Conservation (phyloP, 2,888 invertebrate species). For the Morinoia aosen region DNA sequence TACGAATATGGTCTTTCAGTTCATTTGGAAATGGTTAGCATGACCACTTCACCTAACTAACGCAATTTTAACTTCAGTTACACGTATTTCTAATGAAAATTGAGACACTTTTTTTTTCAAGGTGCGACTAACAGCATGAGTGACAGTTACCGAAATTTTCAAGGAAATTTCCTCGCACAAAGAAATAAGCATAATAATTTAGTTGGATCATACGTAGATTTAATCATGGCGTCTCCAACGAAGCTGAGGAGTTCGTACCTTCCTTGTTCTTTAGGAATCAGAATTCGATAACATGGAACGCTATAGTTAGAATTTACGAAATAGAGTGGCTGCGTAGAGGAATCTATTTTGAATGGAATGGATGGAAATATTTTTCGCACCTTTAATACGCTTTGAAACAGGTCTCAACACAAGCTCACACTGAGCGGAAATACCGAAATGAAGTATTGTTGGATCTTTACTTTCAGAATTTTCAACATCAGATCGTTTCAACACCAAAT, state of each 20-base stretch:
- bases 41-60: too few species aligned
- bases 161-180: background rate
- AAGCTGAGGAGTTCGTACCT: background rate
- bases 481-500: background rate
- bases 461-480: background rate
- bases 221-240: background rate
- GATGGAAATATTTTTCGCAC: background rate
- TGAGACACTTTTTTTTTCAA: too few species aligned
- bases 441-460: too few species aligned
- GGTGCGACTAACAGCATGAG: too few species aligned
- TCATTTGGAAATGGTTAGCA: too few species aligned
- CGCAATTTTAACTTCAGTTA: too few species aligned
- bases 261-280: too few species aligned
- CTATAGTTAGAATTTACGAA: background rate
- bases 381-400: background rate
- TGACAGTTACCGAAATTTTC: too few species aligned
- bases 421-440: background rate
- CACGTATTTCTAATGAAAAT: too few species aligned
- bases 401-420: background rate
- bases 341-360: background rate
- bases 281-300: too few species aligned
- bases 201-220: background rate
- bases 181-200: background rate
- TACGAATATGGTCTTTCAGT: too few species aligned
- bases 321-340: background rate